Percentiles rank a stretch among this genome's conserved stretches.
Conservation (phyloP, 1,140 invertebrate genomes). For the Grapholita molesta region DNA sequence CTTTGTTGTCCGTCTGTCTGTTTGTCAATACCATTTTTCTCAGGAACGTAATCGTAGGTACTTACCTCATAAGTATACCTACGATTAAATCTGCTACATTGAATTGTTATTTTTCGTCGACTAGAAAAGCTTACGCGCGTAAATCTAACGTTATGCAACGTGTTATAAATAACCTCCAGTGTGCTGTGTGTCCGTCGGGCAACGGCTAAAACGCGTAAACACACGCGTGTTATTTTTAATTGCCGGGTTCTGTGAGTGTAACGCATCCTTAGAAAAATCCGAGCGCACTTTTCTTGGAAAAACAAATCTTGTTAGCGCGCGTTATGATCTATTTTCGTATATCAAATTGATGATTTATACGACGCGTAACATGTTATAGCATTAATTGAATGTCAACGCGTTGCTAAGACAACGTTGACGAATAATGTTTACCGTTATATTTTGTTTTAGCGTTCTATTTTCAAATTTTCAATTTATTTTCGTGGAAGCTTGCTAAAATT, state of each 20-base stretch:
- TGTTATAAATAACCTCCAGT: slow-evolving; percentile 11
- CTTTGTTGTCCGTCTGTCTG: too few species aligned
- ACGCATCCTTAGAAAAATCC: background rate
- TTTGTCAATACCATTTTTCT: too few species aligned
- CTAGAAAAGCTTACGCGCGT: background rate
- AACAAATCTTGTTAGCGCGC: background rate
- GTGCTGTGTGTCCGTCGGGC: slow-evolving; percentile 18
- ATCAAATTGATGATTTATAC: background rate
- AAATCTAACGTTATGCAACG: background rate
- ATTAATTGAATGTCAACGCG: slow-evolving; percentile 13
- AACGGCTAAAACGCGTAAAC: slow-evolving; percentile 27
- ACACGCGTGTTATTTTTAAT: slow-evolving; percentile 34
- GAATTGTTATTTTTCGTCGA: too few species aligned
- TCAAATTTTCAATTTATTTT: background rate
- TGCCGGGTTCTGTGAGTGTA: slow-evolving; percentile 24
- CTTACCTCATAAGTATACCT: too few species aligned
- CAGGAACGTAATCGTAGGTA: too few species aligned
- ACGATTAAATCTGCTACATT: too few species aligned
- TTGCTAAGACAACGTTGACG: background rate
- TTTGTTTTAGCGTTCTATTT: background rate
- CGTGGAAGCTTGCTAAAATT: background rate
- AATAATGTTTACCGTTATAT: background rate
- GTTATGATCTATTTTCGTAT: background rate
- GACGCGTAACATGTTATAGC: background rate
- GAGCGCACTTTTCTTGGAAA: slow-evolving; percentile 19